phyloP scores from a whole-genome alignment of 2,888 invertebrate species.

The Cosmopolites sordidus region DNA sequence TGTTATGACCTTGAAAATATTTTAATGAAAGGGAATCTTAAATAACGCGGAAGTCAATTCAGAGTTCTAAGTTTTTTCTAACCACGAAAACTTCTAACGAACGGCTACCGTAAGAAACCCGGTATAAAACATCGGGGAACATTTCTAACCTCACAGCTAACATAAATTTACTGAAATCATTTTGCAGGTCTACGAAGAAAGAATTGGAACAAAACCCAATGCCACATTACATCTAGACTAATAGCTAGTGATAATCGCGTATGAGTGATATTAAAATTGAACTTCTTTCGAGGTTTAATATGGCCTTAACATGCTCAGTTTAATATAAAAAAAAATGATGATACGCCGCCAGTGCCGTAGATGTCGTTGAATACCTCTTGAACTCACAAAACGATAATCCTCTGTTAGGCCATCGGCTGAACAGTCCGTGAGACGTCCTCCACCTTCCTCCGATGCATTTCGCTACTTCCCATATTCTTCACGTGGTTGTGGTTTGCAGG shows the following conservation, averaged over 20 bases:
- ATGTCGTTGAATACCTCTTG: slow-evolving; percentile 29
- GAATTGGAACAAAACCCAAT: too few species aligned
- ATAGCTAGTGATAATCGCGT: slow-evolving; percentile 22
- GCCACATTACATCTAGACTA: slow-evolving; percentile 9
- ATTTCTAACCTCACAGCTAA: too few species aligned
- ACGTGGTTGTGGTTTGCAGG: not conserved
- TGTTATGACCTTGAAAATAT: too few species aligned
- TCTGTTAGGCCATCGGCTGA: slow-evolving; percentile 3
- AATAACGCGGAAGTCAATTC: too few species aligned
- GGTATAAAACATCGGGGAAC: too few species aligned
- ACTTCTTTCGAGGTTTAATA: slow-evolving; percentile 36
- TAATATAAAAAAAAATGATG: slow-evolving; percentile 30
- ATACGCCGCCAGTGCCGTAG: slow-evolving; percentile 36
- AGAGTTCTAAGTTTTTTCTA: too few species aligned
- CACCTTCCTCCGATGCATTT: not conserved
- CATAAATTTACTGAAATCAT: too few species aligned
- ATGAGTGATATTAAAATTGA: slow-evolving; percentile 25
- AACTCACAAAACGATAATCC: slow-evolving; percentile 8
- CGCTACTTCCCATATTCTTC: not conserved
- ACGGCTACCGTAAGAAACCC: too few species aligned
- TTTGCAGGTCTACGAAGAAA: too few species aligned
- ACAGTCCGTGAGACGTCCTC: not conserved
- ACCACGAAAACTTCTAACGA: too few species aligned
- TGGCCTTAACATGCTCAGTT: slow-evolving; percentile 40
- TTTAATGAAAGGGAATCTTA: too few species aligned